Evolutionary conservation across 2,797 vertebrate species (phyloP), one percentile per base, ranked within the genome.

Genomic region (Arctocebus calabarensis): DNA sequence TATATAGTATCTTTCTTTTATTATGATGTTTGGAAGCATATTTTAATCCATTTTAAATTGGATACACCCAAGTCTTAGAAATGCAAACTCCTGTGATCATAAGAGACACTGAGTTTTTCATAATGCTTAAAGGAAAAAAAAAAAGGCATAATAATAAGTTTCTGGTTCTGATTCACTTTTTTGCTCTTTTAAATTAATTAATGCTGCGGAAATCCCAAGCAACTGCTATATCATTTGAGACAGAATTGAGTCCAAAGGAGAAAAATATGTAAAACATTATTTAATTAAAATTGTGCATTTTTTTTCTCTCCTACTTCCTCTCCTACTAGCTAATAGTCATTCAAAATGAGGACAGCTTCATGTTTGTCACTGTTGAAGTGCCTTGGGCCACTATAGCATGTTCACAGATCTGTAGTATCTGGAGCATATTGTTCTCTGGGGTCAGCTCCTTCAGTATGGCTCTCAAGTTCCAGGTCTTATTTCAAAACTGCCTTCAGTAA

Each of bases 131-230:
- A 97, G 79, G 86, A 95, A 94, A 97, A 86, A 95, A 78, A 23
- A 86, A 95, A 78, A 23, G 37, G 92, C 48, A 91, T 96, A 96
- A 96, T 91, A 96, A 95, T 97, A 96, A 86, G 57, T 92, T 94
- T 82, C 71, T 92, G 59, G 64, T 92, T 95, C 62, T 95, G 75
- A 94, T 88, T 96, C 79, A 89, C n/a, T 64, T 96, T 96, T 96
- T 85, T 94, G 40, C 82, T 93, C 81, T 88, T 97, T 95, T 96
- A 48, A 95, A 96, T 95, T 95, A 97, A 97, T 97, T 96, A 96
- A 97, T 93, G 70, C 37, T 83, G 27, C 93, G 40, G 64, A 97
- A 97, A 94, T 96, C 93, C 78, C 88, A 97, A 57, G 78, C 77
- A 96, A 97, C 77, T 95, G 68, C 74, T 93, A 59, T 88, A 95